Evolutionary conservation across 2,888 invertebrate genomes (phyloP).

Genomic region (Phortica magna): DNA sequence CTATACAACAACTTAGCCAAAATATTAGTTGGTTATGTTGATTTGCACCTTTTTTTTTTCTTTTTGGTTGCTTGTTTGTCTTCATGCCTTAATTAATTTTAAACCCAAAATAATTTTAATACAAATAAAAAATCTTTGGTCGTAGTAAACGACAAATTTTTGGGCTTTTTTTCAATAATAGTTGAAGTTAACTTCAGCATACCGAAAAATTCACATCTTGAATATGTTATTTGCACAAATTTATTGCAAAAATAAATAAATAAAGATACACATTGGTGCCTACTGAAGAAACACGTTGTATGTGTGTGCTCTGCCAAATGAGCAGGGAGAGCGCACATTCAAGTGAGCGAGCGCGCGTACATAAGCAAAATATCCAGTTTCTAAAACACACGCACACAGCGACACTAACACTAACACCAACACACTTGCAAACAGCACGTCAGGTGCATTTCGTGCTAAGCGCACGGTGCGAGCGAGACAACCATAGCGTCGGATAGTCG

Average conservation of each 20-base stretch:
- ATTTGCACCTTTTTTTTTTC: not conserved
- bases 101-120: too few species aligned
- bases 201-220: too few species aligned
- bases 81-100: too few species aligned
- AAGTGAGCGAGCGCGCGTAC: not conserved
- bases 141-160: too few species aligned
- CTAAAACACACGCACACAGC: not conserved
- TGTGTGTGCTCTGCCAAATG: not conserved
- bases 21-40: not conserved
- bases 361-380: not conserved
- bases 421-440: not conserved
- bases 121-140: too few species aligned
- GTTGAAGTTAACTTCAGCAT: too few species aligned
- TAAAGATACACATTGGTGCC: too few species aligned
- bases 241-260: too few species aligned
- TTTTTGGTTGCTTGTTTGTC: not conserved
- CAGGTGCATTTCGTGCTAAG: not conserved
- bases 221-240: too few species aligned
- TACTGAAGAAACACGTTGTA: not conserved
- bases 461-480: conserved; percentile 13
- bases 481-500: conserved; percentile 8
- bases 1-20: not conserved
- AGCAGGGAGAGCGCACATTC: not conserved
- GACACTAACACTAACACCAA: not conserved
- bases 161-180: too few species aligned